Evolutionary conservation across 1,140 invertebrate genomes (phyloP), one percentile per base, ranked within the genome.

Genomic region (Dinoponera quadriceps): DNA sequence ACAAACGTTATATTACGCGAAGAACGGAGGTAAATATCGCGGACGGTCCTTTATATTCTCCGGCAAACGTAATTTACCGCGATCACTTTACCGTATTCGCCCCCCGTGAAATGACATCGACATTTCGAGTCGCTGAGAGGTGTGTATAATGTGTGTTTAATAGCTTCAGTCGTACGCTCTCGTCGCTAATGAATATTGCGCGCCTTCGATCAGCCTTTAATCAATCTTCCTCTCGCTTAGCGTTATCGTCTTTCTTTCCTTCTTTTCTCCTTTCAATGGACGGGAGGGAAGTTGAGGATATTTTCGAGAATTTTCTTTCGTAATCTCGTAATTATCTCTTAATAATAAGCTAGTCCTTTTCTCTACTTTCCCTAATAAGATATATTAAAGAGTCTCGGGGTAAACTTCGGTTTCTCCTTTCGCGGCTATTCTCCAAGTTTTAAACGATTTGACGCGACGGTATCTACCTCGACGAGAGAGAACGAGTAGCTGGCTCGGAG

Each of bases 251-350:
- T 27, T 7, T 7, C 7, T 7, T 33, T 33, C 33, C 25, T 27
- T 7, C 33, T 33, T 7, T 33, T 33, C 33, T 7, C 38, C 20
- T 27, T 74, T 86, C n/a, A 85, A 86, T 86, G n/a, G 38, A 33
- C 66, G 68, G 11, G n/a, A 86, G 68, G 11, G n/a, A 86, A 83
- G 85, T 71, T 68, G 80, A 77, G 48, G 29, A 66, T 77, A 77
- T 44, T 60, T 77, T 68, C 25, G 25, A n/a, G n/a, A 82, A 81
- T 81, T 33, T 69, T 49, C n/a, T 27, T 69, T 49, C 25, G 75
- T 68, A 54, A 85, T 82, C 82, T 90, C 69, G 86, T 90, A 90
- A 90, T 89, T 90, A 90, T 89, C 82, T 82, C 38, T 85, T 89
- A 90, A 90, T 90, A 90, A 90, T 82, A 83, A 86, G 83, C 54